A percentile compares a stretch with the other conserved stretches of the same genome.
phyloP scores from a whole-genome alignment of 2,113 vertebrate species.

The Hypanus sabinus region DNA sequence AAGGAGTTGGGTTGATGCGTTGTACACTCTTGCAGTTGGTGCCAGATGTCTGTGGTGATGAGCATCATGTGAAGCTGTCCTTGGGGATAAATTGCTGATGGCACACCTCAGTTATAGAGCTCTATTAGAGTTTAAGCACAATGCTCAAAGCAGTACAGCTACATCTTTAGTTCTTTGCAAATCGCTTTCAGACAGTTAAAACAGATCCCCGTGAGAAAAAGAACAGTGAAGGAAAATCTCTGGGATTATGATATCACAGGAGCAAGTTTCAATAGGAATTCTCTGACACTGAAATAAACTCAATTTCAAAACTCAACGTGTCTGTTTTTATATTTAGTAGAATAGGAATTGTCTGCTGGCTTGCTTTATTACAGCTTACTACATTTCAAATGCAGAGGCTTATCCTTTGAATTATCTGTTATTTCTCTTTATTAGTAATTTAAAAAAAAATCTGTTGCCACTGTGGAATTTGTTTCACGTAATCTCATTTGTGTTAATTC shows the following conservation, averaged over 20 bases:
- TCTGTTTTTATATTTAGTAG: background rate
- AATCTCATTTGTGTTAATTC: background rate
- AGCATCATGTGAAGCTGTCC: background rate
- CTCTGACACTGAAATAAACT: conserved; percentile 32
- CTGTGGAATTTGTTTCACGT: background rate
- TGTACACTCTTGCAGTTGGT: background rate
- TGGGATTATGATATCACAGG: conserved; percentile 35
- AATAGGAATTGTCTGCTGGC: too few relatives aligned
- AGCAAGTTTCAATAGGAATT: conserved; percentile 32
- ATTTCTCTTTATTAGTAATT: too few relatives aligned
- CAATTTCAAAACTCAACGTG: background rate
- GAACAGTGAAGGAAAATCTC: conserved; percentile 28
- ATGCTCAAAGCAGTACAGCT: background rate
- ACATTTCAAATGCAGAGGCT: background rate
- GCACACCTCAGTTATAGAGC: background rate
- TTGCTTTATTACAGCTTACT: too few relatives aligned
- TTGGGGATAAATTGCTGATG: background rate
- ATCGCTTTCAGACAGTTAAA: background rate
- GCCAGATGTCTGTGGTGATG: background rate
- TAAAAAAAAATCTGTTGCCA: background rate
- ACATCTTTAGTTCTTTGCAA: conserved; percentile 37
- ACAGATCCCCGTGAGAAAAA: background rate
- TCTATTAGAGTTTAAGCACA: background rate
- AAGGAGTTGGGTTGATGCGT: background rate
- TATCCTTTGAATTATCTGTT: background rate